Evolutionary conservation across 2,888 invertebrate species (phyloP).

Genomic region (Hydroisotoma schaefferi): DNA sequence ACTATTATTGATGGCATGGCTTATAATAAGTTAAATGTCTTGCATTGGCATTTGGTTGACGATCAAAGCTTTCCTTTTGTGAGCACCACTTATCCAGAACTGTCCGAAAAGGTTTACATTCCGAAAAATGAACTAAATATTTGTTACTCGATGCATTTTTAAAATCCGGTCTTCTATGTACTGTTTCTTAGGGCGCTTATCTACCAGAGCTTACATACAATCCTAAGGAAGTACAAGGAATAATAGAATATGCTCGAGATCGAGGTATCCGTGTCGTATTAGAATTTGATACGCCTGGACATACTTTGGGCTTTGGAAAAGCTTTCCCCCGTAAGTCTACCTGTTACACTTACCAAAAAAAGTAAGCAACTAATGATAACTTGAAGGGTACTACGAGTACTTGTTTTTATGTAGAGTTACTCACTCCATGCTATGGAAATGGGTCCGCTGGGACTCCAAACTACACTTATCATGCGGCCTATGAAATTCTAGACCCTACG

Average conservation of each 20-base stretch:
- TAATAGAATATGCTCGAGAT: conserved; percentile 72
- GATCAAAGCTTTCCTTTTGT: conserved; percentile 89
- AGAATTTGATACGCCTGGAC: conserved; percentile 86
- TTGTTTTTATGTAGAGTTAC: conserved; percentile 56
- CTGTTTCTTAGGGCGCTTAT: conserved; percentile 27
- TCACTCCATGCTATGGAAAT: conserved; percentile 68
- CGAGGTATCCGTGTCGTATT: conserved; percentile 83
- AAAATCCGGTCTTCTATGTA: neutral
- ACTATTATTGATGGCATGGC: conserved; percentile 76
- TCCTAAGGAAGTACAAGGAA: conserved; percentile 60
- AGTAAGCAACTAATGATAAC: neutral
- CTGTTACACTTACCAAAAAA: neutral
- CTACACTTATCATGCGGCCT: conserved; percentile 56
- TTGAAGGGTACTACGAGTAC: neutral
- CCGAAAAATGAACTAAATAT: neutral
- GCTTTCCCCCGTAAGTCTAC: conserved; percentile 32
- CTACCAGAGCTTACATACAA: conserved; percentile 56
- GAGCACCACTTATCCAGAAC: conserved; percentile 70
- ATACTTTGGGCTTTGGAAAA: conserved; percentile 35
- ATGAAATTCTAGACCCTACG: conserved; percentile 78
- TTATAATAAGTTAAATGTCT: conserved; percentile 86
- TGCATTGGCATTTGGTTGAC: conserved; percentile 95
- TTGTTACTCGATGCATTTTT: neutral
- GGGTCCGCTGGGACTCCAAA: conserved; percentile 50
- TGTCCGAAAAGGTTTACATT: conserved; percentile 52